A percentile compares a stretch with the other conserved stretches of the same genome.
phyloP scores from a whole-genome alignment of 2,113 vertebrate species.

The Lasiurus borealis region DNA sequence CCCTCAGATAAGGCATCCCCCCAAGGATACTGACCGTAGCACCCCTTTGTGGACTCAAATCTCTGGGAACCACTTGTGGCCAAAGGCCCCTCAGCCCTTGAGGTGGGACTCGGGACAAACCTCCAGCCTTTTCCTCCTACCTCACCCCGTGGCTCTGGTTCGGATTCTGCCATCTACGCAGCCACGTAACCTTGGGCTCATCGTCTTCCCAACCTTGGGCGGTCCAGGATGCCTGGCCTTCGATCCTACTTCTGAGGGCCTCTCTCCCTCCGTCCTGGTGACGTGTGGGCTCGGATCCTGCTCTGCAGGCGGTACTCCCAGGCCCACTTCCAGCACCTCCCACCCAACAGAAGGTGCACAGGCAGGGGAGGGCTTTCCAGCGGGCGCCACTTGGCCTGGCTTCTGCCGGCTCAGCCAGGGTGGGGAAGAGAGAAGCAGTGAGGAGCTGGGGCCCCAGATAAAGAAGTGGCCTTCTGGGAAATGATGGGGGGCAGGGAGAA shows the following conservation, averaged over 20 bases:
- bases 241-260: not conserved
- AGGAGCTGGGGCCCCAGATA: not conserved
- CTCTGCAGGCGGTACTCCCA: slow-evolving; percentile 52
- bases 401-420: slow-evolving; percentile 40
- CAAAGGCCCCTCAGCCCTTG: not conserved
- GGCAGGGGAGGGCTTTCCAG: slow-evolving; percentile 63
- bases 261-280: not conserved
- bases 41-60: not conserved
- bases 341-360: slow-evolving; percentile 75
- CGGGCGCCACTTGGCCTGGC: slow-evolving; percentile 45
- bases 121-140: not conserved
- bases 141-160: not conserved
- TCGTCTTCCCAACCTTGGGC: not conserved
- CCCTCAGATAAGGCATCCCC: not conserved
- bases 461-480: slow-evolving; percentile 21
- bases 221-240: not conserved
- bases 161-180: not conserved
- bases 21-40: not conserved
- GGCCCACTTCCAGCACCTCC: slow-evolving; percentile 68
- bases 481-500: not conserved
- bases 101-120: not conserved
- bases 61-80: not conserved
- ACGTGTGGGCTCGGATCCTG: slow-evolving; percentile 14
- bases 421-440: not conserved
- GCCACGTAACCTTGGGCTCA: not conserved